Evolutionary conservation across 2,888 invertebrate genomes (phyloP).

Genomic region (Nomada fucata): DNA sequence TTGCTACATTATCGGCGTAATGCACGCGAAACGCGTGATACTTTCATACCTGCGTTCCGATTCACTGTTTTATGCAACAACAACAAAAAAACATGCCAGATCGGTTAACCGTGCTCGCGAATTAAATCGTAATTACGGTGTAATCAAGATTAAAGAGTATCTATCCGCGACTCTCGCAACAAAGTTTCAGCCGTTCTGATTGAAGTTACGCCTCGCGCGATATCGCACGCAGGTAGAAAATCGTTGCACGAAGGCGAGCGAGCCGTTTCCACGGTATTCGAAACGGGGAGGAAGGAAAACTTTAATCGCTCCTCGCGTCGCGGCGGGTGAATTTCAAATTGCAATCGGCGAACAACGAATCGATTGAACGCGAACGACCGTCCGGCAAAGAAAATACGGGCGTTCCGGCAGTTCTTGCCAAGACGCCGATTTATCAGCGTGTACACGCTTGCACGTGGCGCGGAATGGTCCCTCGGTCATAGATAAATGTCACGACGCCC

Average conservation of each 20-base stretch:
- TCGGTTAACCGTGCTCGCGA: not conserved
- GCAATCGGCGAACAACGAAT: slow-evolving; percentile 8
- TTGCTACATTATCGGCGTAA: not conserved
- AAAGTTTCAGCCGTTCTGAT: not conserved
- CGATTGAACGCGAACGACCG: not conserved
- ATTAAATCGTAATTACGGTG: not conserved
- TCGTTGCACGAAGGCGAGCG: not conserved
- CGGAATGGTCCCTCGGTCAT: slow-evolving; percentile 29
- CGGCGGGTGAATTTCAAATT: slow-evolving; percentile 31
- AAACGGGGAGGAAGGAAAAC: not conserved
- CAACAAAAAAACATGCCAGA: not conserved
- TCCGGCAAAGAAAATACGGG: slow-evolving; percentile 6
- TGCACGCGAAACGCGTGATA: not conserved
- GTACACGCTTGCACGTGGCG: slow-evolving; percentile 44
- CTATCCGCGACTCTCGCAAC: not conserved
- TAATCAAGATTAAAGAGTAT: not conserved
- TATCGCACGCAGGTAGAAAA: not conserved
- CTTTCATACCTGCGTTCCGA: slow-evolving; percentile 3
- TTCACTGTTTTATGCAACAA: not conserved
- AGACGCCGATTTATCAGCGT: slow-evolving; percentile 59
- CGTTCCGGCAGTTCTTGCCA: slow-evolving; percentile 21
- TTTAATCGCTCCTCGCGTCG: slow-evolving; percentile 33
- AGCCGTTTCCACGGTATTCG: not conserved
- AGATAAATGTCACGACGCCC: slow-evolving; percentile 54
- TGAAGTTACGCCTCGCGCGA: not conserved